Evolutionary conservation across 2,888 invertebrate genomes (phyloP), one percentile per base, ranked within the genome.

Genomic region (Carabus problematicus): DNA sequence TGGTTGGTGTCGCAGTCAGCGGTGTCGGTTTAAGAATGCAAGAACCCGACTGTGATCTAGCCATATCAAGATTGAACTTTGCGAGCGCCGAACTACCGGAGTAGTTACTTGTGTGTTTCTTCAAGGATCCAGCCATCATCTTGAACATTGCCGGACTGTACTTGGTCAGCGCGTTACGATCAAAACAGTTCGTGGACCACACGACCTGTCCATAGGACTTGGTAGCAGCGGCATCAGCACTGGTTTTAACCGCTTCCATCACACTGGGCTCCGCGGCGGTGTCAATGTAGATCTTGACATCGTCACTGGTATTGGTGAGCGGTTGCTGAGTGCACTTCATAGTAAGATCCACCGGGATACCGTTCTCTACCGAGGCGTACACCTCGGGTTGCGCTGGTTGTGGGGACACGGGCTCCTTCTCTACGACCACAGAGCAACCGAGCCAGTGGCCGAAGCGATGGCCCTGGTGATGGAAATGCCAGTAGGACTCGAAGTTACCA

Each of bases 381-480:
- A 43, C 39, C 11, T 41, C 47, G 19, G 43, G 18, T 2, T 12
- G 2, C 1, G 18, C n/a, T 12, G 67, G 60, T n/a, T 61, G 29
- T 16, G 43, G 45, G 1, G 69, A 40, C 1, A 74, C 72, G 1
- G 73, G 74, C 45, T 76, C 75, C 1, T 42, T 49, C 67, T 81
- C 81, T 1, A 83, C 81, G 14, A 79, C 77, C 6, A 82, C 73
- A 54, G 79, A 77, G 70, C 80, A 81, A 12, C 80, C 79, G 9
- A 83, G 71, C 80, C 82, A 81, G 39, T 81, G 79, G 0, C 83
- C 83, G 72, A 83, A 83, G 55, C 82, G 78, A n/a, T 77, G 76
- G 2, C 79, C 79, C 42, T 77, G 75, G 70, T 82, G 80, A 71
- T 80, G 78, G 72, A 83, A 83, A 70, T 82, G 80, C 81, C 82